phyloP scores from a whole-genome alignment of 2,797 vertebrate species.

The Mionectes olivaceus region DNA sequence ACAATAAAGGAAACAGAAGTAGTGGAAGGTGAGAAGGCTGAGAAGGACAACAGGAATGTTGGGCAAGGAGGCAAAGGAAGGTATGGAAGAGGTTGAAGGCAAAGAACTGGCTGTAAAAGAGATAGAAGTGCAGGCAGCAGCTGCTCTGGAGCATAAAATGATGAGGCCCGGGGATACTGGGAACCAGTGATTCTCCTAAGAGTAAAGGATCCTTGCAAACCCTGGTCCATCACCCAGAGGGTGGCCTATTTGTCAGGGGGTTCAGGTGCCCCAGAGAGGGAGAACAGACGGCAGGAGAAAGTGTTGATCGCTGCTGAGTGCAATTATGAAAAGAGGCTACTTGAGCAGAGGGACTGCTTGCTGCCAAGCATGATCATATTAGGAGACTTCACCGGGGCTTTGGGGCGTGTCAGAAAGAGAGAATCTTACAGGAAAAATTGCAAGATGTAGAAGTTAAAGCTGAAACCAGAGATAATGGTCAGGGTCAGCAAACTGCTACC shows the following conservation, averaged over 20 bases:
- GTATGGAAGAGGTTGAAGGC: background rate
- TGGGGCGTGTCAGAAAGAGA: background rate
- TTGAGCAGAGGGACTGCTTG: background rate
- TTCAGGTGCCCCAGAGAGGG: background rate
- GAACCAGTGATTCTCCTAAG: background rate
- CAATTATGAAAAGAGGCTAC: background rate
- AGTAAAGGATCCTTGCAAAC: background rate
- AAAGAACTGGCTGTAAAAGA: background rate
- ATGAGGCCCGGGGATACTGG: background rate
- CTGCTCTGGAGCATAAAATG: background rate
- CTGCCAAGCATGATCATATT: background rate
- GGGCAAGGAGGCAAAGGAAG: background rate
- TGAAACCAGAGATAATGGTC: background rate
- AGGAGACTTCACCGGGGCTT: background rate
- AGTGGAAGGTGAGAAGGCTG: background rate
- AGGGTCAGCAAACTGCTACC: background rate
- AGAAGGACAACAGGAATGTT: background rate
- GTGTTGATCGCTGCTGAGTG: background rate
- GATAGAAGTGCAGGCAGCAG: background rate
- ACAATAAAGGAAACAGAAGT: background rate
- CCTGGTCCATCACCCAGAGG: background rate
- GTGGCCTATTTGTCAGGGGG: too few relatives aligned
- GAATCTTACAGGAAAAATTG: background rate
- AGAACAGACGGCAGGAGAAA: background rate
- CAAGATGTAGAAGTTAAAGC: background rate